Base-by-base conservation (phyloP, 1,140 invertebrate species). In the Magallana ariakensis region DNA sequence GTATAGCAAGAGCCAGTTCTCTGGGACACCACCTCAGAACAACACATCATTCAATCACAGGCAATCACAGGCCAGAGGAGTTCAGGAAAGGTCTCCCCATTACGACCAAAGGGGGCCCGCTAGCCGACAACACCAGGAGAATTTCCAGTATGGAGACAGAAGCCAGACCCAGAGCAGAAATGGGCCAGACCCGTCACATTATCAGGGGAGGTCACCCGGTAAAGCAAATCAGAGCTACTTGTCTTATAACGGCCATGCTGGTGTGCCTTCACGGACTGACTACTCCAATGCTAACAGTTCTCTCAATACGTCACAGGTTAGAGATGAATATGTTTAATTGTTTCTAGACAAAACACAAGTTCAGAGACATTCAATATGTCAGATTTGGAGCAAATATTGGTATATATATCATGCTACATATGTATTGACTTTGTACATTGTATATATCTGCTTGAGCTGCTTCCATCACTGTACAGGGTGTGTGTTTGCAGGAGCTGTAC, bases 261-360 rank as follows among this genome's bases (percentile, higher is more conserved):
- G 66, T 11, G 33, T 75, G 7, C 66, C 19, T 0, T 75, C 66
- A 13, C 19, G 7, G 10, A 33, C 66, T 33, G 66, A 75, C 66
- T 22, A 26, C 66, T 26, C 22, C 66, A 75, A 13, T 33, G 66
- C 22, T 26, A 75, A 75, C 33, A 75, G 66, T 75, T 75, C 66
- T 26, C 66, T 26, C 19, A 75, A 75, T 75, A 75, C 66, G 26
- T 75, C 66, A 75, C 66, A 75, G 66, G 66, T 75, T 75, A 75
- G 66, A 75, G 66, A 75, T 75, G 66, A 75, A 75, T 75, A 75
- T 75, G 66, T 75, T 13, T 75, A 75, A 75, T 33, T 75, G 19
- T 13, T 75, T 9, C 13, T 33, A n/a, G n/a, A 75, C 22, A 10
- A 16, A n/a, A 5, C 5, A n/a, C 16, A 62, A 7, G 19, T 62